A percentile compares a stretch with the other conserved stretches of the same genome.
phyloP scores from a whole-genome alignment of 2,113 vertebrate genomes.

The Phylloscopus trochilus region DNA sequence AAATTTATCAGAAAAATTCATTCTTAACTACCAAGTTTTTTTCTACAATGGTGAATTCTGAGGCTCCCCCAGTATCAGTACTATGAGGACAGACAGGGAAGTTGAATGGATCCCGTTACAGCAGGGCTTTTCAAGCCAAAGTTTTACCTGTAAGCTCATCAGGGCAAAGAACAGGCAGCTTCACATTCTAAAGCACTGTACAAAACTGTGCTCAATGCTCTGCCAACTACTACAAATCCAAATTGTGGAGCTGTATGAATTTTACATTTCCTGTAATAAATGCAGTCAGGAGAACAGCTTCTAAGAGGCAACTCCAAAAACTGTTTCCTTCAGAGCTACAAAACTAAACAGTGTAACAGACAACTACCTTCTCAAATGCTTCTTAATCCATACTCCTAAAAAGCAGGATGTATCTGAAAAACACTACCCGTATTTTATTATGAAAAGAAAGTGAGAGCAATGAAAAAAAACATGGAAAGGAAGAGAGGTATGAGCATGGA shows the following conservation, averaged over 20 bases:
- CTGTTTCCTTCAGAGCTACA: not conserved
- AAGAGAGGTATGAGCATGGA: not conserved
- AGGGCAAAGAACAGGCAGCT: not conserved
- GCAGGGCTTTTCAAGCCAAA: not conserved
- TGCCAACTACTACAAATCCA: not conserved
- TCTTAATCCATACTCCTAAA: not conserved
- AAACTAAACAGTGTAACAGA: not conserved
- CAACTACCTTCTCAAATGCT: not conserved
- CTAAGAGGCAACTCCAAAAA: not conserved
- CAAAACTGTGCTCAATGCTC: not conserved
- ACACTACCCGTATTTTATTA: not conserved
- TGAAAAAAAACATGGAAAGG: not conserved
- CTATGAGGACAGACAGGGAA: not conserved
- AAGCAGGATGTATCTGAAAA: not conserved
- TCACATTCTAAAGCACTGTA: not conserved
- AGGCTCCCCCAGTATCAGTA: not conserved
- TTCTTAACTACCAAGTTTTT: not conserved
- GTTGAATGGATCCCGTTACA: accelerated
- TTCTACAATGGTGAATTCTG: not conserved
- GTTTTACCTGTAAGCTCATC: not conserved
- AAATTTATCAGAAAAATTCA: not conserved
- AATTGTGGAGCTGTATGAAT: not conserved
- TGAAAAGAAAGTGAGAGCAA: not conserved
- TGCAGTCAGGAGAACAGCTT: not conserved
- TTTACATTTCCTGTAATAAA: not conserved